Evolutionary conservation across 2,888 invertebrate genomes (phyloP).

Genomic region (Taenaris catops): DNA sequence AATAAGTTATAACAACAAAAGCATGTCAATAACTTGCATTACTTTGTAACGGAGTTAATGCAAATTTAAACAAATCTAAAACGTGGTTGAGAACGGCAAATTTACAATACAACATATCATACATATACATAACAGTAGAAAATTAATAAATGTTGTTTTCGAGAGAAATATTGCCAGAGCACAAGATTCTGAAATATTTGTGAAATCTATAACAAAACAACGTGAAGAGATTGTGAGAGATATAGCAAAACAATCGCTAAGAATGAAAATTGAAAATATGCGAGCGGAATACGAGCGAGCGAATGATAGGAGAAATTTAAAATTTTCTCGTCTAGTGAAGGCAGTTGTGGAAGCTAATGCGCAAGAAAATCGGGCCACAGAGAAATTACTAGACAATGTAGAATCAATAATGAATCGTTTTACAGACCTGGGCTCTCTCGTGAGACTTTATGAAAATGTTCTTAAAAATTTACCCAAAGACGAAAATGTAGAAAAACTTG

Average conservation of each 20-base stretch:
- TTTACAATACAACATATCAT: no score
- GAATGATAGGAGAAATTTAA: conserved; percentile 17
- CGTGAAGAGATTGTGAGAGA: conserved; percentile 12
- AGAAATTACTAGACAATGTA: conserved; percentile 37
- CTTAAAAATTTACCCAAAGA: conserved; percentile 28
- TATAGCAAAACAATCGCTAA: conserved; percentile 21
- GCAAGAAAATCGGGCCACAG: conserved; percentile 30
- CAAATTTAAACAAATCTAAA: no score
- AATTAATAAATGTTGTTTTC: conserved; percentile 13
- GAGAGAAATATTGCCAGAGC: conserved; percentile 7
- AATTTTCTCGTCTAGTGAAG: conserved; percentile 21
- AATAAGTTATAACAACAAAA: no score
- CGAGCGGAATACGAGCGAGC: conserved; percentile 18
- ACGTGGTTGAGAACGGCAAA: no score
- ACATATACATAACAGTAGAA: no score
- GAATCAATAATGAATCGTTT: conserved; percentile 34
- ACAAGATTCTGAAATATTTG: conserved; percentile 4
- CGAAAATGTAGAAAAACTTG: no score
- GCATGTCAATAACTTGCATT: no score
- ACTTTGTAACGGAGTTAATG: no score
- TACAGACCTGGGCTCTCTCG: conserved; percentile 24
- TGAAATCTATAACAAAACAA: conserved; percentile 7
- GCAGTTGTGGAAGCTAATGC: conserved; percentile 24
- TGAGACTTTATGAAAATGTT: conserved; percentile 18
- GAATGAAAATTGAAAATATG: conserved; percentile 20